Evolutionary conservation across 2,113 vertebrate species (phyloP).

Genomic region (Atlantisia rogersi): DNA sequence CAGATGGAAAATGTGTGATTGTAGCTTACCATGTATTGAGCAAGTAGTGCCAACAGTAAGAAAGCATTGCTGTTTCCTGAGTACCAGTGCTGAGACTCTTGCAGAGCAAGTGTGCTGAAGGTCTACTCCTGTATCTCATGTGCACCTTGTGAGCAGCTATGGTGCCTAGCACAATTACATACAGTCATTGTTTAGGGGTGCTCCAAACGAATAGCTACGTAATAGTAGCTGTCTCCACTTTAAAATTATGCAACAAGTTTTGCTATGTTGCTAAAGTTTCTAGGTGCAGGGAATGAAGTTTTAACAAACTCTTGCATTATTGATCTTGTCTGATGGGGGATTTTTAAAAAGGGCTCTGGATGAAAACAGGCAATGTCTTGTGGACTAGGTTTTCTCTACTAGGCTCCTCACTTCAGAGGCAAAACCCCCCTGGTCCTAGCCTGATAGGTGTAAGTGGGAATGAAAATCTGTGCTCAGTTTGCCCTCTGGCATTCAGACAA

Average conservation of each 20-base stretch:
- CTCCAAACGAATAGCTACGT: background rate
- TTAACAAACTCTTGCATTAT: background rate
- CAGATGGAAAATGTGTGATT: background rate
- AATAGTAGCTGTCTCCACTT: background rate
- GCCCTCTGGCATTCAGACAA: background rate
- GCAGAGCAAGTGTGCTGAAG: too few relatives aligned
- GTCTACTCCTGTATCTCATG: too few relatives aligned
- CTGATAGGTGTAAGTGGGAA: background rate
- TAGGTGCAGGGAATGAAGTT: background rate
- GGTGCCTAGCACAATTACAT: too few relatives aligned
- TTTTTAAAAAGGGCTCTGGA: background rate
- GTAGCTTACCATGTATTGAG: background rate
- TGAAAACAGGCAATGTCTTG: background rate
- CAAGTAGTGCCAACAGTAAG: background rate
- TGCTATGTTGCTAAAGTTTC: background rate
- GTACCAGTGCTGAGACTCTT: background rate
- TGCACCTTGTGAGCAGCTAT: background rate
- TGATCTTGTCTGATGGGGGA: background rate
- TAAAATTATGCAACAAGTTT: background rate
- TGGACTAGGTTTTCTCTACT: background rate
- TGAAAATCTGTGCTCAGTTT: background rate
- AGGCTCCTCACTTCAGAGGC: background rate
- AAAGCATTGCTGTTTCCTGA: background rate
- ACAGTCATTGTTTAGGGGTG: background rate
- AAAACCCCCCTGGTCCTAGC: background rate